A percentile compares a stretch with the other conserved stretches of the same genome.
Conservation (phyloP, 2,113 vertebrate species). For the Chinchilla lanigera region DNA sequence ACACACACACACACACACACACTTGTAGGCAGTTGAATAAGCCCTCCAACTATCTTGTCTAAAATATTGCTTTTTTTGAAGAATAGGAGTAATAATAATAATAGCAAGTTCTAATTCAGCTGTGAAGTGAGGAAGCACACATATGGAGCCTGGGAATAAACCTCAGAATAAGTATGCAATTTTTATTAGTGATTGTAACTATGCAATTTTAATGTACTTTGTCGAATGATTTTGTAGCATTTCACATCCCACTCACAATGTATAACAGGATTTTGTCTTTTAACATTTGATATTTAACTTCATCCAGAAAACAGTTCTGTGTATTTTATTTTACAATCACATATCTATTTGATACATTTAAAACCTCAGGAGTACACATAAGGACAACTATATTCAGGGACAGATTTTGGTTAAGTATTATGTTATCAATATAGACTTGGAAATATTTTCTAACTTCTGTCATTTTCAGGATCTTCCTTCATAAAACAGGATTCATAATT, state of each 20-base stretch:
- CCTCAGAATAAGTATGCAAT: background rate
- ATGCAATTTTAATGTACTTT: background rate
- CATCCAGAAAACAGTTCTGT: background rate
- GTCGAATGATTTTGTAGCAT: background rate
- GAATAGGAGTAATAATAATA: background rate
- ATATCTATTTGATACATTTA: background rate
- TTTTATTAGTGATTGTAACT: background rate
- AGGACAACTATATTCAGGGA: background rate
- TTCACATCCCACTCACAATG: background rate
- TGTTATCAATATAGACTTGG: background rate
- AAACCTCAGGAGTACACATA: background rate
- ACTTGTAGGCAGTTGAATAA: slow-evolving; percentile 16
- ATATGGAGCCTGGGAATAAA: background rate
- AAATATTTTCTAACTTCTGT: background rate
- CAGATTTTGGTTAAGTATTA: background rate
- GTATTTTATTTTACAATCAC: background rate
- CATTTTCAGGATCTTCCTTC: background rate
- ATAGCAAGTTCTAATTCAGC: background rate
- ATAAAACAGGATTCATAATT: background rate
- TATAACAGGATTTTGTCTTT: background rate
- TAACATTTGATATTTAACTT: background rate
- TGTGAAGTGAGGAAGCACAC: background rate
- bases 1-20: too few species aligned
- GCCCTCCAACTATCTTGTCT: background rate
- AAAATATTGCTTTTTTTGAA: background rate